These are phyloP conservation scores for Psittacus erithacus DNA, from an alignment of 2,113 vertebrate species.

Conservation along the genomic window DNA sequence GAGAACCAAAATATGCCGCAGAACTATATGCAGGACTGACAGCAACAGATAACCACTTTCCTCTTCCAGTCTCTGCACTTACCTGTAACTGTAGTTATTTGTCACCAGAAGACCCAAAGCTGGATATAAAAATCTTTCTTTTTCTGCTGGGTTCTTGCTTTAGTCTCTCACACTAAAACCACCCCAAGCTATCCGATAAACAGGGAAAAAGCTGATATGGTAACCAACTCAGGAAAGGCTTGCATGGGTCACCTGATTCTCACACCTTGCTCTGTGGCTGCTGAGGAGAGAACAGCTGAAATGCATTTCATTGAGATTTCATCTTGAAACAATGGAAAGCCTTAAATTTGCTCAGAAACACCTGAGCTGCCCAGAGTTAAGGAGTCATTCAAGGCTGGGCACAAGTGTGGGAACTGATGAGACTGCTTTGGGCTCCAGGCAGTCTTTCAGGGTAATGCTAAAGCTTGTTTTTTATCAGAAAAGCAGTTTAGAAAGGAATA, in stretches of 20 bases:
- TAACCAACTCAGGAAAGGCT: background rate
- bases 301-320: background rate
- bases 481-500: background rate
- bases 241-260: background rate
- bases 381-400: background rate
- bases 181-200: background rate
- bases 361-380: background rate
- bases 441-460: background rate
- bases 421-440: background rate
- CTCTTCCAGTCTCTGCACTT: background rate
- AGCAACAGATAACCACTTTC: background rate
- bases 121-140: background rate
- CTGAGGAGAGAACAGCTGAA: background rate
- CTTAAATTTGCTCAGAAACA: background rate
- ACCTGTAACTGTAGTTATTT: background rate
- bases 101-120: background rate
- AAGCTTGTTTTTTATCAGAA: background rate
- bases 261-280: background rate
- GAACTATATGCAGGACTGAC: background rate
- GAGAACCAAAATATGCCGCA: background rate
- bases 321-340: background rate
- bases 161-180: background rate
- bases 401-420: background rate
- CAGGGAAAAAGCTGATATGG: background rate
- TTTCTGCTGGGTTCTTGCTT: background rate